These are phyloP conservation scores for Sphenopsis melanotis DNA, from an alignment of 2,797 vertebrate species.

Conservation along the genomic window DNA sequence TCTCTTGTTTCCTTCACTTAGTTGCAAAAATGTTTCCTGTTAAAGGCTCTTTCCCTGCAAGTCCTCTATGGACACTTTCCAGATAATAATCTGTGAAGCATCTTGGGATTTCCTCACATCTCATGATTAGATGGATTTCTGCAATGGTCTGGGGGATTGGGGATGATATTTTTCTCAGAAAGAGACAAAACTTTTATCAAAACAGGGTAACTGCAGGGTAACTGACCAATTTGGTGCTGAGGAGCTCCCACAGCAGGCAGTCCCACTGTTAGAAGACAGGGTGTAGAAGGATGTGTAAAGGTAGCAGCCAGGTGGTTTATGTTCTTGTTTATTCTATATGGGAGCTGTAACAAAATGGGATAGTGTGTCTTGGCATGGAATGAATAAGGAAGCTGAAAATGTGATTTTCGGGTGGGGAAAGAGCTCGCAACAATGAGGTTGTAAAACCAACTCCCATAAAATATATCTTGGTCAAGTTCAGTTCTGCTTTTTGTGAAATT, in stretches of 20 bases:
- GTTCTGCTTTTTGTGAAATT: slow-evolving; percentile 37
- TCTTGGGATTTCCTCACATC: background rate
- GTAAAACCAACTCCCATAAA: background rate
- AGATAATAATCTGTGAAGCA: background rate
- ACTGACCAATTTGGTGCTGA: background rate
- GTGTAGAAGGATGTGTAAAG: background rate
- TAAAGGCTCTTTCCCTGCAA: background rate
- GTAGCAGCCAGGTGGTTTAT: background rate
- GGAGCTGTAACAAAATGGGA: background rate
- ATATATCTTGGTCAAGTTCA: slow-evolving; percentile 25
- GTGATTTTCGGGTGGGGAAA: slow-evolving; percentile 3
- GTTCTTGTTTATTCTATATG: background rate
- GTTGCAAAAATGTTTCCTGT: background rate
- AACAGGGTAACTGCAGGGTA: background rate
- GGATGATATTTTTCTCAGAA: background rate
- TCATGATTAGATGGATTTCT: background rate
- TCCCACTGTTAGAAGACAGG: background rate
- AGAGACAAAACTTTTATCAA: background rate
- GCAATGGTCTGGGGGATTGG: background rate
- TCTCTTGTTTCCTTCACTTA: background rate
- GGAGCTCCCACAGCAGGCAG: background rate
- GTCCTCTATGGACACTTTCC: background rate
- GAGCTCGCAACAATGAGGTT: background rate
- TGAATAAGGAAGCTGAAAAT: slow-evolving; percentile 29
- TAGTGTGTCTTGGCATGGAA: slow-evolving; percentile 1